A percentile compares a stretch with the other conserved stretches of the same genome.
phyloP scores from a whole-genome alignment of 2,888 invertebrate genomes.

The Drosophila putrida region DNA sequence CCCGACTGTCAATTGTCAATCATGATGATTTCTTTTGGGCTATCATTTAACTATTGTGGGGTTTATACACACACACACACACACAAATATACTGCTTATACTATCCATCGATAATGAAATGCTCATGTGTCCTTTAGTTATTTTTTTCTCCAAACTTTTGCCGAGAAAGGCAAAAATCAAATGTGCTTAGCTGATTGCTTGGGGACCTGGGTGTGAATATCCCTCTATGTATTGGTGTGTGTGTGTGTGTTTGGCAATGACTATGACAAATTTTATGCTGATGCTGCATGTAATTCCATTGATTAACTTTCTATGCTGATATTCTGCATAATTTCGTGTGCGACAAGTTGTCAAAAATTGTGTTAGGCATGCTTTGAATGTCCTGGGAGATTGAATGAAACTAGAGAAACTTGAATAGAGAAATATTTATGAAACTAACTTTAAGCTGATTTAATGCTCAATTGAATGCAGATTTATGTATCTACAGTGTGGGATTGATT shows the following conservation, averaged over 20 bases:
- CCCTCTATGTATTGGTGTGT: not conserved
- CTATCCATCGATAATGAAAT: conserved; percentile 70
- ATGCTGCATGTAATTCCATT: conserved; percentile 76
- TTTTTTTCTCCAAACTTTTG: conserved; percentile 47
- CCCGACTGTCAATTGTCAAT: conserved; percentile 70
- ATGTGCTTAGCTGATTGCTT: conserved; percentile 80
- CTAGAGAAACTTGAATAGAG: not conserved
- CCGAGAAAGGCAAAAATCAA: conserved; percentile 68
- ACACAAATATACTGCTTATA: conserved; percentile 1
- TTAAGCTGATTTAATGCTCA: conserved; percentile 3
- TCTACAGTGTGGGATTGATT: not conserved
- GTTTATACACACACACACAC: not conserved
- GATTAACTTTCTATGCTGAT: conserved; percentile 76
- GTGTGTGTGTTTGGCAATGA: conserved; percentile 32
- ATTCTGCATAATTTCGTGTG: conserved; percentile 73
- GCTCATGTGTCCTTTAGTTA: conserved; percentile 43
- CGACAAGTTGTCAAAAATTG: conserved; percentile 79
- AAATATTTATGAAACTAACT: not conserved
- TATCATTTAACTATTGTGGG: conserved; percentile 75
- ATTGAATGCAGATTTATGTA: not conserved
- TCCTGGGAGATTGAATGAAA: conserved; percentile 20
- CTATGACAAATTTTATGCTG: conserved; percentile 62
- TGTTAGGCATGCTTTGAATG: conserved; percentile 57
- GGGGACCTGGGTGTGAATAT: conserved; percentile 56
- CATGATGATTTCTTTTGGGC: conserved; percentile 67